Evolutionary conservation across 2,888 invertebrate species (phyloP), one percentile per base, ranked within the genome.

Genomic region (Eupithecia tripunctaria): DNA sequence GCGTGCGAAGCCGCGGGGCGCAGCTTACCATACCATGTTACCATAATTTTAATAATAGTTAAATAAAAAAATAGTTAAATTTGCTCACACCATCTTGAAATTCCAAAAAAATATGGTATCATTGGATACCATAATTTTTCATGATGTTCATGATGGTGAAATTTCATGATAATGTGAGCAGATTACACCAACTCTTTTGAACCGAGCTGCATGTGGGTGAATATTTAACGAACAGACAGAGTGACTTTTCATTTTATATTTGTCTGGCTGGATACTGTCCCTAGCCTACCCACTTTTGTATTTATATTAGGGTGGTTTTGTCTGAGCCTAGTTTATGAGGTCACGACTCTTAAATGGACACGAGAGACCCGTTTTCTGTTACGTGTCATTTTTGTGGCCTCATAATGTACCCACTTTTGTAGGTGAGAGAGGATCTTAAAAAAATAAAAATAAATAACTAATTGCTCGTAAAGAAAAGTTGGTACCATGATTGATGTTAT

Each of bases 251-350:
- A 43, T 43, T 25, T 56, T 5, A 25, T 56, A 56, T 56, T 56
- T 12, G 25, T 25, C 12, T 56, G 56, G 21, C 12, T 56, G 56
- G 21, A 63, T n/a, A 63, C 18, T 21, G 12, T 63, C 68, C 70
- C 70, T 74, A 51, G 32, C 51, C n/a, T n/a, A n/a, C 59, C 38
- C 68, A 51, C 66, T 74, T 68, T 74, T 74, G 51, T 67, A 68
- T 65, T n/a, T 64, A 43, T 47, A 21, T 56, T 51, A 62, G 47
- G 67, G 56, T 27, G 63, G 75, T 77, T 77, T 77, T 78, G 63
- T 71, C 47, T 66, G 74, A 67, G 70, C 66, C 69, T 64, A 60
- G 70, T 75, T 75, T 72, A 77, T 76, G 76, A 67, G 74, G 71
- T 73, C 59, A 59, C 66, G 70, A 56, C 64, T 68, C 60, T 71